phyloP scores from a whole-genome alignment of 2,113 vertebrate species.

The Zosterops hypoxanthus region DNA sequence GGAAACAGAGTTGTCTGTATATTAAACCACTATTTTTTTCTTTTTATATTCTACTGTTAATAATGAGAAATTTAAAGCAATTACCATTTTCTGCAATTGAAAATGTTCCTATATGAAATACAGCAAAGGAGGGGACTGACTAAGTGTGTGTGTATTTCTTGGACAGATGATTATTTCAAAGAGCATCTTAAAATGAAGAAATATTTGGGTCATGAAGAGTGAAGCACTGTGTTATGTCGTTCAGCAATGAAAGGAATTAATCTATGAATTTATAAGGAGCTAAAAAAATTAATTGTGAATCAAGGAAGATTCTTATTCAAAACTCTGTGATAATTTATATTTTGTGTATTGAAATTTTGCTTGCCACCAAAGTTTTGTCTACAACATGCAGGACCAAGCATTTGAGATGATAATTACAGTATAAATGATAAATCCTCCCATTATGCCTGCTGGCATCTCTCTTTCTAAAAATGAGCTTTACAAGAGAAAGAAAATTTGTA shows the following conservation, averaged over 20 bases:
- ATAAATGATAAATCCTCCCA: slow-evolving; percentile 17
- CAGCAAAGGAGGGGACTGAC: not conserved
- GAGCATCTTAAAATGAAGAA: not conserved
- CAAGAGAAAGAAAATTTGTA: not conserved
- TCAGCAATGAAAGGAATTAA: not conserved
- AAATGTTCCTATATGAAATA: not conserved
- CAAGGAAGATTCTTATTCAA: not conserved
- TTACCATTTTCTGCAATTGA: not conserved
- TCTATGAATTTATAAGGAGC: not conserved
- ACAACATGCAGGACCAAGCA: not conserved
- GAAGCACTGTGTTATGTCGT: not conserved
- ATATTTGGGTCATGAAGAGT: not conserved
- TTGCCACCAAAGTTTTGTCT: not conserved
- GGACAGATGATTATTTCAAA: not conserved
- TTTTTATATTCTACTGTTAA: not conserved
- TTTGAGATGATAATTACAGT: not conserved
- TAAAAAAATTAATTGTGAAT: not conserved
- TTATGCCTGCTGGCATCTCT: not conserved
- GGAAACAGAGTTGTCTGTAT: not conserved
- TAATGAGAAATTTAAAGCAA: not conserved
- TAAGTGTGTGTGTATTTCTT: not conserved
- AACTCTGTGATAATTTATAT: not conserved
- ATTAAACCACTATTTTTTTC: not conserved
- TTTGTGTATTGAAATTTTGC: not conserved
- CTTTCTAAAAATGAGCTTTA: slow-evolving; percentile 6